Percentiles rank a stretch among this genome's conserved stretches.
Evolutionary conservation across 1,140 invertebrate species (phyloP).

Genomic region (Hermatobates lingyangjiaoensis): DNA sequence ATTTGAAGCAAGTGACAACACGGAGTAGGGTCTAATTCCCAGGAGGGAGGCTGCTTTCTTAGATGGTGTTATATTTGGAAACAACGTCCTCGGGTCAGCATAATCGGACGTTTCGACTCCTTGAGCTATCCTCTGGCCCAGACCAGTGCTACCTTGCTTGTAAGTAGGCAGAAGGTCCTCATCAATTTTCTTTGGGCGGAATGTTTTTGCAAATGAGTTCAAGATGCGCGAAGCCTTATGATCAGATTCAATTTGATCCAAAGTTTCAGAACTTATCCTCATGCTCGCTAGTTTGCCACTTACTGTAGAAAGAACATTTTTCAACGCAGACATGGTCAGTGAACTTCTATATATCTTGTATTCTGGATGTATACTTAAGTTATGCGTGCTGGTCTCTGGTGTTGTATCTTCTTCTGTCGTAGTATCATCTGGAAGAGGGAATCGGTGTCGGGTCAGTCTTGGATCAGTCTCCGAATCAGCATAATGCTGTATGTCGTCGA

Average conservation of each 20-base stretch:
- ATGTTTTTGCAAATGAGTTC: constrained; percentile 17
- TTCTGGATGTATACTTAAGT: constrained; percentile 42
- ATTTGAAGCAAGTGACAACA: constrained; percentile 29
- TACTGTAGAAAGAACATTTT: constrained; percentile 25
- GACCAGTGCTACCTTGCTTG: constrained; percentile 57
- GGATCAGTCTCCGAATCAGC: constrained; percentile 27
- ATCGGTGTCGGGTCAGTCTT: constrained; percentile 25
- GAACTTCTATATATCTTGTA: constrained; percentile 43
- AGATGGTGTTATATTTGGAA: constrained; percentile 29
- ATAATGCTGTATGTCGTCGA: constrained; percentile 34
- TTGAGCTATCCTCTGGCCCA: constrained; percentile 69
- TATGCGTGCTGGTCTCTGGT: constrained; percentile 27
- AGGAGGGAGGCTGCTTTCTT: constrained; percentile 27
- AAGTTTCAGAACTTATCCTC: constrained; percentile 26
- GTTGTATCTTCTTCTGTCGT: constrained; percentile 29
- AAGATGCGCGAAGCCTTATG: constrained; percentile 22
- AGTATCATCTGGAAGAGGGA: constrained; percentile 21
- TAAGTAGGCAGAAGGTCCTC: constrained; percentile 28
- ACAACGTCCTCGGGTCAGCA: constrained; percentile 49
- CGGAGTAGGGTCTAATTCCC: constrained; percentile 17
- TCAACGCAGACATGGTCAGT: constrained; percentile 25
- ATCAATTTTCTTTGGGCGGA: constrained; percentile 19
- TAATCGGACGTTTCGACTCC: constrained; percentile 43
- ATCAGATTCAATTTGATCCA: constrained; percentile 24
- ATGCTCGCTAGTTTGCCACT: constrained; percentile 21